phyloP scores from a whole-genome alignment of 2,113 vertebrate species.

The Pseudolaguvia tuberculata region DNA sequence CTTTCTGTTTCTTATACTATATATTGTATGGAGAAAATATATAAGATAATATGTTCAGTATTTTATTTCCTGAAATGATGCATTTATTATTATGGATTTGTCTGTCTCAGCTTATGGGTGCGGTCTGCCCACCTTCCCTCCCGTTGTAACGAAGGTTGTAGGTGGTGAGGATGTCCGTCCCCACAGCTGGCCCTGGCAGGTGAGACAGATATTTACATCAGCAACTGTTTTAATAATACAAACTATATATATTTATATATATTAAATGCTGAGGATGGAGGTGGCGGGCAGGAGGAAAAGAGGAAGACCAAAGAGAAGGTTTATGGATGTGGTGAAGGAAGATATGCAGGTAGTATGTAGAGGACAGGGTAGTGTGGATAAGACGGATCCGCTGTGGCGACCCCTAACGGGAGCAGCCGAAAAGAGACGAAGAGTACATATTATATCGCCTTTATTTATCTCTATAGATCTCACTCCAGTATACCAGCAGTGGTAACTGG shows the following conservation, averaged over 20 bases:
- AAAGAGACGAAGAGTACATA: no score
- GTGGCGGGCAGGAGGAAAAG: no score
- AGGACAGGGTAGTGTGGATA: no score
- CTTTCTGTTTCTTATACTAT: background rate
- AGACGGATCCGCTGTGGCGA: no score
- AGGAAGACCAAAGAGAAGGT: no score
- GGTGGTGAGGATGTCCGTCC: slow-evolving; percentile 65
- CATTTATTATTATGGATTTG: background rate
- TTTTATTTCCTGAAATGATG: background rate
- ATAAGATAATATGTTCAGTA: background rate
- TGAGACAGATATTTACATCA: slow-evolving; percentile 35
- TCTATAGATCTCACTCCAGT: slow-evolving; percentile 82
- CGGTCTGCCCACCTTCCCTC: slow-evolving; percentile 61
- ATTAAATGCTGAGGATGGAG: no score
- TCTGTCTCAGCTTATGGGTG: slow-evolving; percentile 65
- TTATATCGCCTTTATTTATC: background rate
- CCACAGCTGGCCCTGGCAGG: slow-evolving; percentile 77
- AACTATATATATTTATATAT: no score
- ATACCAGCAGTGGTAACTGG: slow-evolving; percentile 60
- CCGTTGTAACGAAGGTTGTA: slow-evolving; percentile 64
- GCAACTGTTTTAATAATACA: background rate
- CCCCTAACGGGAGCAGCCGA: no score
- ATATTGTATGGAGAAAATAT: background rate
- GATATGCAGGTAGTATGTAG: no score
- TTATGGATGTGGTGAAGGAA: no score